Percentiles rank a stretch among this genome's conserved stretches.
Conservation (phyloP, 2,797 vertebrate genomes). For the Apogon hyalosoma region DNA sequence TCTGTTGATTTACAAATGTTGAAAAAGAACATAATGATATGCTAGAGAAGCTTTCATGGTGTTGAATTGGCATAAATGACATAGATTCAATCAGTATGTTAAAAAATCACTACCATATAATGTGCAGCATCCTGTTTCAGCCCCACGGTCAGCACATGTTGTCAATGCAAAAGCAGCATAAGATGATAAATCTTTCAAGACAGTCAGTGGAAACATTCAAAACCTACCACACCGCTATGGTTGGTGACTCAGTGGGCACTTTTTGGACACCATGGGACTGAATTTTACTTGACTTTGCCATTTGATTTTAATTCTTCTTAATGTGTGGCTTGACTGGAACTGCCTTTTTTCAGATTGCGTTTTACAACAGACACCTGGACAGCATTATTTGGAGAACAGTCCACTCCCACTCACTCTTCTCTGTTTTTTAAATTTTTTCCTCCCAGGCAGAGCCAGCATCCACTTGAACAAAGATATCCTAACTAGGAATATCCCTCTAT, state of each 20-base stretch:
- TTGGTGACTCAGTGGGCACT: slow-evolving; percentile 26
- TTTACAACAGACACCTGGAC: slow-evolving; percentile 15
- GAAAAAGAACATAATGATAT: slow-evolving; percentile 7
- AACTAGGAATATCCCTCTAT: slow-evolving; percentile 35
- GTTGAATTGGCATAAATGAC: slow-evolving; percentile 1
- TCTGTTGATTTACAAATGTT: slow-evolving; percentile 24
- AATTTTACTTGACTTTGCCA: slow-evolving; percentile 14
- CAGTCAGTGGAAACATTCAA: slow-evolving; percentile 28
- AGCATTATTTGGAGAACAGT: slow-evolving; percentile 32
- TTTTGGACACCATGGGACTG: slow-evolving; percentile 19
- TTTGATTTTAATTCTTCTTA: slow-evolving; percentile 24
- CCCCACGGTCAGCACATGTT: background rate
- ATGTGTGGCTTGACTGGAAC: slow-evolving; percentile 44
- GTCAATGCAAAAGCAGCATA: slow-evolving; percentile 33
- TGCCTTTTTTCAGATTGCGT: slow-evolving; percentile 9
- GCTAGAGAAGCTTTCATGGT: background rate
- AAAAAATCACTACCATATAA: slow-evolving; percentile 7
- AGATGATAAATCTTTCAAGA: slow-evolving; percentile 23
- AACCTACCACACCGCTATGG: slow-evolving; percentile 17
- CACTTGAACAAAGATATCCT: slow-evolving; percentile 27
- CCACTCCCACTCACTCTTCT: slow-evolving; percentile 1
- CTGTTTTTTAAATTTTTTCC: slow-evolving; percentile 10
- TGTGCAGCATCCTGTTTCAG: background rate
- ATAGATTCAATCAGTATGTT: slow-evolving; percentile 11
- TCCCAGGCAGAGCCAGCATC: slow-evolving; percentile 33